phyloP scores from a whole-genome alignment of 2,113 vertebrate genomes.

The Muntiacus muntjak region DNA sequence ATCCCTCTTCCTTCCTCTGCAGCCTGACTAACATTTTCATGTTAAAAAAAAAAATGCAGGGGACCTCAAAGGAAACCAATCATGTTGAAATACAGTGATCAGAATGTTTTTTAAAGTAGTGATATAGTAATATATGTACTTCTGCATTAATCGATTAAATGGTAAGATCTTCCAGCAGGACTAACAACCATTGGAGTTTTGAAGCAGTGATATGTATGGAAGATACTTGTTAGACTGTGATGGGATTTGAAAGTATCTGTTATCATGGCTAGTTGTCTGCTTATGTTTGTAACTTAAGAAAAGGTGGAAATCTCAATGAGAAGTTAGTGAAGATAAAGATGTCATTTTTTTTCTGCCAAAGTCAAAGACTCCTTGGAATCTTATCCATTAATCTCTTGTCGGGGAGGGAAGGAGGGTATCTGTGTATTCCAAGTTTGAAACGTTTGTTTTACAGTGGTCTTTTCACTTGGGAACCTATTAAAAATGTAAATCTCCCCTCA shows the following conservation, averaged over 20 bases:
- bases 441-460: neutral
- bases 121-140: conserved; percentile 25
- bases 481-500: neutral
- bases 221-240: neutral
- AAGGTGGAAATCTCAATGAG: neutral
- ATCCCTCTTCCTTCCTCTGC: neutral
- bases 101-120: conserved; percentile 22
- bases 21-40: neutral
- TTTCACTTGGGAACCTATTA: neutral
- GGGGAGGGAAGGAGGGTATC: no score
- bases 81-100: conserved; percentile 61
- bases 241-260: neutral
- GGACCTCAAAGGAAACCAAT: conserved; percentile 34
- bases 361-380: neutral
- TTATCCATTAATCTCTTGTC: neutral
- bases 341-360: neutral
- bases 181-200: neutral
- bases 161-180: neutral
- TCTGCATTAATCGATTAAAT: conserved; percentile 36
- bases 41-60: neutral
- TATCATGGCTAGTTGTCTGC: neutral
- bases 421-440: neutral
- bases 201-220: neutral
- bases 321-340: neutral
- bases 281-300: neutral